Conservation (phyloP, 2,113 vertebrate genomes). For the Tachysurus fulvidraco region DNA sequence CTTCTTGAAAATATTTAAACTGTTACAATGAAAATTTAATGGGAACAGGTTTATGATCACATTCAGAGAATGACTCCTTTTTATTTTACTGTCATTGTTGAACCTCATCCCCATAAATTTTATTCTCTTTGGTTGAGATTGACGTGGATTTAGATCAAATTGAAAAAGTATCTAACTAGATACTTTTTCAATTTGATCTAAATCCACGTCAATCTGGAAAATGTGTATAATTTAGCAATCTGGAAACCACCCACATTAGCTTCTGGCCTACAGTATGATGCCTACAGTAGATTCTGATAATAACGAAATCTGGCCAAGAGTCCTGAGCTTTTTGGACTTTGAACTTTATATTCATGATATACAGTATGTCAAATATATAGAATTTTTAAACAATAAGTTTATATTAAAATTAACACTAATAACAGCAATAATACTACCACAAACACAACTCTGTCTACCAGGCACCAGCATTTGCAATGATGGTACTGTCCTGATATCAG, state of each 20-base stretch:
- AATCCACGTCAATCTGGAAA: too few species aligned
- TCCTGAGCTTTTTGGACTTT: not conserved
- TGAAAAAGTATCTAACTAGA: not conserved
- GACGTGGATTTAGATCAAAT: not conserved
- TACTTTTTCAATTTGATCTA: too few species aligned
- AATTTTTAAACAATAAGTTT: not conserved
- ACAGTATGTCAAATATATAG: not conserved
- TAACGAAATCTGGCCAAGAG: not conserved
- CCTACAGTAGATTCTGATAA: not conserved
- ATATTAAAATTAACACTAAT: not conserved
- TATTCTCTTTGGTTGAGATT: not conserved
- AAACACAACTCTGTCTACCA: too few species aligned
- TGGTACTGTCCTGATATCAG: too few species aligned
- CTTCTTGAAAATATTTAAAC: not conserved
- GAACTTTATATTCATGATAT: not conserved
- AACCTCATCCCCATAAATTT: not conserved
- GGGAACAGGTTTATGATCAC: not conserved
- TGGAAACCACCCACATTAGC: not conserved
- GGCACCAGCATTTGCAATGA: too few species aligned
- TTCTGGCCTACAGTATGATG: not conserved
- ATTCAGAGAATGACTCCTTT: not conserved
- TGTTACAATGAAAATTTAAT: not conserved
- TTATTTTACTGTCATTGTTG: not conserved
- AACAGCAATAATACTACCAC: too few species aligned
- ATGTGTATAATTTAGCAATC: not conserved